phyloP scores from a whole-genome alignment of 2,113 vertebrate genomes.

The Boleophthalmus pectinirostris region DNA sequence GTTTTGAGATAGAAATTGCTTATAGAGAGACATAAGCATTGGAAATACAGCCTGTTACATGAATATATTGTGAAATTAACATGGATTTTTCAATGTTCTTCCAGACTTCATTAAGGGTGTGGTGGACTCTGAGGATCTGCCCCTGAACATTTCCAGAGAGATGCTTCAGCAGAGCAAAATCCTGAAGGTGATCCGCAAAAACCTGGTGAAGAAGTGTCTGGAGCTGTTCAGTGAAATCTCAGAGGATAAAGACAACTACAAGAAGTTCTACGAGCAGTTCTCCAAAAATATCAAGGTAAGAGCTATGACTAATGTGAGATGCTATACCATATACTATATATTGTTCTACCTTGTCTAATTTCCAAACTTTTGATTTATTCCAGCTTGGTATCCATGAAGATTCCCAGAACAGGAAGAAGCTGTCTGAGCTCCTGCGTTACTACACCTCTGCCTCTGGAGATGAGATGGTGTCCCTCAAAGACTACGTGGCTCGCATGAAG shows the following conservation, averaged over 20 bases:
- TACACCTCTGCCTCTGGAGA: conserved; percentile 94
- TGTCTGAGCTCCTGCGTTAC: conserved; percentile 90
- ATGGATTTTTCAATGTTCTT: neutral
- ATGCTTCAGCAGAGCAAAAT: conserved; percentile 99
- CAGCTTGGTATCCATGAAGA: conserved; percentile 99
- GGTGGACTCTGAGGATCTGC: conserved; percentile 96
- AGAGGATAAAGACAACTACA: conserved; percentile 97
- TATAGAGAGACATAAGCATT: too few species aligned
- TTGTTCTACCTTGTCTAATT: neutral
- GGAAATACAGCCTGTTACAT: too few species aligned
- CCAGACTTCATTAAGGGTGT: conserved; percentile 95
- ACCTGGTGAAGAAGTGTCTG: conserved; percentile 95
- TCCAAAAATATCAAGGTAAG: conserved; percentile 96
- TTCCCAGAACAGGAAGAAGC: conserved; percentile 93
- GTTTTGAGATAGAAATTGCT: too few species aligned
- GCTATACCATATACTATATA: too few species aligned
- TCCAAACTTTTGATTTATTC: conserved; percentile 54
- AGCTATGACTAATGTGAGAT: neutral
- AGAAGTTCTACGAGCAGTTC: conserved; percentile 96
- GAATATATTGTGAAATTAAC: too few species aligned
- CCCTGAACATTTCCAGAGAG: conserved; percentile 97
- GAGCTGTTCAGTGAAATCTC: conserved; percentile 92
- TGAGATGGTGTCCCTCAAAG: conserved; percentile 95
- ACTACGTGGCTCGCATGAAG: conserved; percentile 96
- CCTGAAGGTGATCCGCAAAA: conserved; percentile 95